Conservation (phyloP, 2,888 invertebrate species). For the Apeira syringaria region DNA sequence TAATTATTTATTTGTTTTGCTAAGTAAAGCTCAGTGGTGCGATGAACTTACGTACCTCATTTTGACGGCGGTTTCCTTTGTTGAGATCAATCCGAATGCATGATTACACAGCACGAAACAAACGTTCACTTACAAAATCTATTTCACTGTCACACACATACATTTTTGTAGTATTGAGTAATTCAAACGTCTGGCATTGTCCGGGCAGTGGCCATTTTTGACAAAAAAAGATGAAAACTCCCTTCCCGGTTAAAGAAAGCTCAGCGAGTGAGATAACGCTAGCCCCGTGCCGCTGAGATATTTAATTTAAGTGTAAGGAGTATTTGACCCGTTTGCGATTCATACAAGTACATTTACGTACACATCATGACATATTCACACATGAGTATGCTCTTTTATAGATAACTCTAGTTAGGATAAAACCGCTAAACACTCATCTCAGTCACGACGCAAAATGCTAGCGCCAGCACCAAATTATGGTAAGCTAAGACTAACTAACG, state of each 20-base stretch:
- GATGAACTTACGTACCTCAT: slow-evolving; percentile 78
- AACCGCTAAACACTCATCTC: too few relatives aligned
- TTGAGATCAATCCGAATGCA: slow-evolving; percentile 76
- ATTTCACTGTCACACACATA: slow-evolving; percentile 68
- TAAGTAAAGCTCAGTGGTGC: slow-evolving; percentile 67
- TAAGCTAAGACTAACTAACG: too few relatives aligned
- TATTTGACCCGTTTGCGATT: slow-evolving; percentile 47
- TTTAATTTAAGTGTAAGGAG: slow-evolving; percentile 62
- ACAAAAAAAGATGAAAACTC: slow-evolving; percentile 60
- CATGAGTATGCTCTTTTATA: not conserved
- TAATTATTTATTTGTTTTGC: slow-evolving; percentile 81
- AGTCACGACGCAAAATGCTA: slow-evolving; percentile 4
- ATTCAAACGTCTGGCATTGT: slow-evolving; percentile 59
- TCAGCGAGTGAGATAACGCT: slow-evolving; percentile 66
- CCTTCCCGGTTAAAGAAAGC: slow-evolving; percentile 69
- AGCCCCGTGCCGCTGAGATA: slow-evolving; percentile 61
- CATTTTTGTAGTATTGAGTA: slow-evolving; percentile 68
- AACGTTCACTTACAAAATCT: slow-evolving; percentile 79
- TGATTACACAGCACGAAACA: slow-evolving; percentile 78
- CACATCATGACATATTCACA: slow-evolving; percentile 2
- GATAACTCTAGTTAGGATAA: not conserved
- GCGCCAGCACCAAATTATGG: too few relatives aligned
- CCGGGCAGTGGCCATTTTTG: slow-evolving; percentile 76
- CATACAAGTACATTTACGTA: slow-evolving; percentile 11
- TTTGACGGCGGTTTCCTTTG: slow-evolving; percentile 75